These are phyloP conservation scores for Enteromius argenteus DNA, from an alignment of 2,797 vertebrate genomes.

Conservation along the genomic window DNA sequence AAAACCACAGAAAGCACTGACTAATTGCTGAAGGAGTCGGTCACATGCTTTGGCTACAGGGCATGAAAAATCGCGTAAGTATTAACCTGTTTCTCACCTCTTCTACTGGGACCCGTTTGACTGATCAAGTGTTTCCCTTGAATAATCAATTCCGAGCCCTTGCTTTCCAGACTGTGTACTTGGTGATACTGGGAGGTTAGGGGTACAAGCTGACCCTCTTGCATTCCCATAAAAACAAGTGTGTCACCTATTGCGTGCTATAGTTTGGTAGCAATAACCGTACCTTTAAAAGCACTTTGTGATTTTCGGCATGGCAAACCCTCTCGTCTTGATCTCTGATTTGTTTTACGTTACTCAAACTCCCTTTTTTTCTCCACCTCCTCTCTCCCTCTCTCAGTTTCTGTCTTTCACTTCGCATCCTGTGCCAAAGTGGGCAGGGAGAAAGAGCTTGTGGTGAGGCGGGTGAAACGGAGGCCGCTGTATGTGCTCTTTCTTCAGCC, in stretches of 20 bases:
- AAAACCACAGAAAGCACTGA: constrained; percentile 23
- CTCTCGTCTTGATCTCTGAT: constrained; percentile 16
- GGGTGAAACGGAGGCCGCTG: constrained; percentile 77
- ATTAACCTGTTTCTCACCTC: constrained; percentile 1
- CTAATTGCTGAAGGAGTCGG: constrained; percentile 27
- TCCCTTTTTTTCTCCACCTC: constrained; percentile 31
- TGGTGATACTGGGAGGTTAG: neutral
- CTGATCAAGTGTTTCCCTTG: neutral
- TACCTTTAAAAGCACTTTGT: neutral
- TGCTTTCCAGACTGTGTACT: neutral
- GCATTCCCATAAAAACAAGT: neutral
- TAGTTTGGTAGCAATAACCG: neutral
- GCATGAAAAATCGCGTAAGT: constrained; percentile 53
- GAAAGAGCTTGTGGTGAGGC: constrained; percentile 74
- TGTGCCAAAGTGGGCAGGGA: constrained; percentile 83
- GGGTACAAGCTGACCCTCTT: constrained; percentile 4
- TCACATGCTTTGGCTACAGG: constrained; percentile 40
- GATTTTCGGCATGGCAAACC: neutral
- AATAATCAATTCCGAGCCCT: neutral
- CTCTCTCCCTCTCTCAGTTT: constrained; percentile 50
- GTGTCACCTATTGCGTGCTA: neutral
- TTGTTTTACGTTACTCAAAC: constrained; percentile 29
- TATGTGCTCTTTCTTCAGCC: constrained; percentile 68
- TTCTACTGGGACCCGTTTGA: neutral
- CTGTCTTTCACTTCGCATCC: constrained; percentile 80